Conservation (phyloP, 2,113 vertebrate species). For the Forbesichthys agassizii region DNA sequence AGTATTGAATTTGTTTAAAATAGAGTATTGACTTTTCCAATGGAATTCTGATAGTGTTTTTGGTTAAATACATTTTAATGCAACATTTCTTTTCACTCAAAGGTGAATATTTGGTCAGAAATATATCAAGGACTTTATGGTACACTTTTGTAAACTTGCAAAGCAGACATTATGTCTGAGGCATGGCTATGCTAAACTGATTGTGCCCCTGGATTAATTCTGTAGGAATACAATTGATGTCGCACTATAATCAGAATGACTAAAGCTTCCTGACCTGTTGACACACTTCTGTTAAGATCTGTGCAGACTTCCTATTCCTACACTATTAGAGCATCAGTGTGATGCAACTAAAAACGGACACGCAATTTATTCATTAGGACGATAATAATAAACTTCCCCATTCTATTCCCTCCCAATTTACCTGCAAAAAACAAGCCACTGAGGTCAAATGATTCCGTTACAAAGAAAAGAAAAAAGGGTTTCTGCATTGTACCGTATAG, state of each 20-base stretch:
- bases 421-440: background rate
- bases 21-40: background rate
- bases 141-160: constrained; percentile 57
- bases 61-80: background rate
- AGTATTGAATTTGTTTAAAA: no score
- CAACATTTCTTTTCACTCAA: no score
- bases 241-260: background rate
- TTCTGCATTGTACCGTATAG: background rate
- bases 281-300: constrained; percentile 9
- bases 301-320: constrained; percentile 7
- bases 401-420: constrained; percentile 3
- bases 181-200: background rate
- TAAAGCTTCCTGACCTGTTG: constrained; percentile 7
- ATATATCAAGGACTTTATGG: constrained; percentile 29
- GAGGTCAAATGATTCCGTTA: background rate
- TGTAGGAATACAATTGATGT: background rate
- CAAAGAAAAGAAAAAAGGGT: background rate
- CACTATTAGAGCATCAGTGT: constrained; percentile 21
- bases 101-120: background rate
- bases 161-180: constrained; percentile 27
- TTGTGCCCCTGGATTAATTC: constrained; percentile 6
- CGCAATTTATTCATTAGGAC: constrained; percentile 9
- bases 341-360: constrained; percentile 22
- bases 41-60: background rate
- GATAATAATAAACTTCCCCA: no score